A percentile compares a stretch with the other conserved stretches of the same genome.
Evolutionary conservation across 64 coral and sea anemone species (phyloP).

Genomic region (Stylophora pistillata): DNA sequence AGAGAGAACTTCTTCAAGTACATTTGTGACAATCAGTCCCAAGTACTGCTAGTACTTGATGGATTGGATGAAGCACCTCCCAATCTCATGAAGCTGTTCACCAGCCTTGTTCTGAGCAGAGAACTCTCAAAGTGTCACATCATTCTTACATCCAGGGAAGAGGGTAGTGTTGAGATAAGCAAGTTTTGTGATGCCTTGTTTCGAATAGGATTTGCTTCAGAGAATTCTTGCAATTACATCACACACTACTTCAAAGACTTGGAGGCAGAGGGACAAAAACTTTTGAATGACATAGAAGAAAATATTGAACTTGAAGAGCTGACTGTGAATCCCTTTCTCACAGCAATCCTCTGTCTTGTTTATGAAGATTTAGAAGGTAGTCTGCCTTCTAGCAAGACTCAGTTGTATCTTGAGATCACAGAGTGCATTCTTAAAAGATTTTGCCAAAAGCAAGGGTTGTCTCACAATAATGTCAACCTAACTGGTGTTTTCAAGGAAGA

Average conservation of each 20-base stretch:
- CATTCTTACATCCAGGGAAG: not conserved
- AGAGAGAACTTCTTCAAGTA: constrained; percentile 19
- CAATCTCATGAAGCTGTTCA: not conserved
- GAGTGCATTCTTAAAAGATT: not conserved
- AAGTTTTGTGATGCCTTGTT: constrained; percentile 12
- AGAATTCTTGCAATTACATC: not conserved
- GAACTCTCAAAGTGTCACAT: not conserved
- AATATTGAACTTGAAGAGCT: not conserved
- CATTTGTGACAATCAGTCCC: constrained; percentile 12
- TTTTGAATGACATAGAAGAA: not conserved
- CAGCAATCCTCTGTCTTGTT: not conserved
- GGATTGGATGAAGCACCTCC: constrained; percentile 27
- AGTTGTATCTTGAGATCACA: not conserved
- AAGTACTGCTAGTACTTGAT: constrained; percentile 36
- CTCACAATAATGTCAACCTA: not conserved
- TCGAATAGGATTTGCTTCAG: not conserved
- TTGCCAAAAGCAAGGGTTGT: not conserved
- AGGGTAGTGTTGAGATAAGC: not conserved
- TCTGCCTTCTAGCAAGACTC: not conserved
- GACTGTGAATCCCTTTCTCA: not conserved
- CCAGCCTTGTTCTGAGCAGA: not conserved
- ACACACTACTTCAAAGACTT: not conserved
- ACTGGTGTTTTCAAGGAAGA: not conserved
- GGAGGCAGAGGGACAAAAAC: not conserved
- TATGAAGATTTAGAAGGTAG: not conserved